These are phyloP conservation scores for Himantopus leucocephalus DNA, from an alignment of 2,113 vertebrate genomes.

Conservation along the genomic window DNA sequence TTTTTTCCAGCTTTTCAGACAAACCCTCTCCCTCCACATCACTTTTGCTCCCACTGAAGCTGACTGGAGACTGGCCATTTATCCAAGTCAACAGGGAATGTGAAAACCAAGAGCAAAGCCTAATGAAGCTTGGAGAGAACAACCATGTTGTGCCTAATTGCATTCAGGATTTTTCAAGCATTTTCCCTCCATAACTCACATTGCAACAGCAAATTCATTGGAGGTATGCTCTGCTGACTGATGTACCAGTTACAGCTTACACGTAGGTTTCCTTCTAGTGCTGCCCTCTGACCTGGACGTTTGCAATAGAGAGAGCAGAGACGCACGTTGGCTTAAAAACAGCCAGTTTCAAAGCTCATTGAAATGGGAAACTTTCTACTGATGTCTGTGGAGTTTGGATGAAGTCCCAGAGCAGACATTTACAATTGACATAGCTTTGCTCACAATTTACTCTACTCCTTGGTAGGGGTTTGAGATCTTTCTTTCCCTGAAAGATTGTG, in stretches of 20 bases:
- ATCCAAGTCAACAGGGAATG: conserved; percentile 21
- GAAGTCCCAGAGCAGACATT: conserved; percentile 7
- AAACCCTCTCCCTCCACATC: background rate
- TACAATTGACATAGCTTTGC: conserved; percentile 29
- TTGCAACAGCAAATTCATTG: conserved; percentile 6
- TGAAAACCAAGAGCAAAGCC: conserved; percentile 37
- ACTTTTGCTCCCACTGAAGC: background rate
- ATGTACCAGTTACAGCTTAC: conserved; percentile 4
- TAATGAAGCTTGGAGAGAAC: conserved; percentile 62
- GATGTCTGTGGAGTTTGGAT: background rate
- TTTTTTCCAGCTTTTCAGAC: background rate
- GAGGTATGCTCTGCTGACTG: conserved; percentile 15
- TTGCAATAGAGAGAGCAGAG: background rate
- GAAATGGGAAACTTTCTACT: conserved; percentile 3
- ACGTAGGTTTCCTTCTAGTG: background rate
- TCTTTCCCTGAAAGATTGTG: background rate
- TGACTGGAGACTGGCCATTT: conserved; percentile 25
- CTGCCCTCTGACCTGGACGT: conserved; percentile 39
- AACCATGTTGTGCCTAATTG: conserved; percentile 49
- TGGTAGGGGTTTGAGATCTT: background rate
- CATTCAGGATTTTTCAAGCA: conserved; percentile 51
- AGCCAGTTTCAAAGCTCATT: conserved; percentile 5
- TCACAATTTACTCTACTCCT: conserved; percentile 16
- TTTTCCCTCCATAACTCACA: background rate
- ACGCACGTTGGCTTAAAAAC: background rate